A percentile compares a stretch with the other conserved stretches of the same genome.
These are phyloP conservation scores for Spodoptera exigua DNA, from an alignment of 2,888 invertebrate genomes.

Conservation along the genomic window DNA sequence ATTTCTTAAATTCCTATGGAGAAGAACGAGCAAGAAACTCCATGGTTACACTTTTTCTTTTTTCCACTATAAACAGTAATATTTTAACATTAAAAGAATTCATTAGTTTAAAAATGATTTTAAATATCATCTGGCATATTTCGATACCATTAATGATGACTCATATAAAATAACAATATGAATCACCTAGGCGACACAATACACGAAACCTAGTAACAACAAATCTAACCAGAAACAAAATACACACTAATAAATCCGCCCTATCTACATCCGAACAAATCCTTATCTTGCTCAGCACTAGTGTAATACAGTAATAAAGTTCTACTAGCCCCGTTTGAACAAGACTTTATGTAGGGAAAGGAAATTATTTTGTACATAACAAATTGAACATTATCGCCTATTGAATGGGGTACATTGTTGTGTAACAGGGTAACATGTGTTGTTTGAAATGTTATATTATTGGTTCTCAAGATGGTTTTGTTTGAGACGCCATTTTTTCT, in stretches of 20 bases:
- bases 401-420: conserved; percentile 23
- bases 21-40: too few species aligned
- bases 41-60: too few species aligned
- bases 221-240: not conserved
- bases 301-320: conserved; percentile 7
- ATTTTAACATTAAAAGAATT: too few species aligned
- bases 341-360: conserved; percentile 8
- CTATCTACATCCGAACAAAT: conserved; percentile 6
- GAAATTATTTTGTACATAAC: conserved; percentile 35
- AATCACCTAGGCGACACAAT: too few species aligned
- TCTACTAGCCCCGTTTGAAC: conserved; percentile 4
- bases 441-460: conserved; percentile 14
- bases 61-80: too few species aligned
- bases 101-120: too few species aligned
- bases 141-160: too few species aligned
- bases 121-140: too few species aligned
- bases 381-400: conserved; percentile 39
- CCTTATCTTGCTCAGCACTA: not conserved
- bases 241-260: not conserved
- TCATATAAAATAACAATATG: too few species aligned
- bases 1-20: too few species aligned
- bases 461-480: conserved; percentile 19
- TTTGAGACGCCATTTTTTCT: too few species aligned
- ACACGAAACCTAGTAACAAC: too few species aligned
- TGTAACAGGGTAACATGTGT: conserved; percentile 10